These are phyloP conservation scores for Anguilla japonica DNA, from an alignment of 2,113 vertebrate genomes.

Conservation along the genomic window DNA sequence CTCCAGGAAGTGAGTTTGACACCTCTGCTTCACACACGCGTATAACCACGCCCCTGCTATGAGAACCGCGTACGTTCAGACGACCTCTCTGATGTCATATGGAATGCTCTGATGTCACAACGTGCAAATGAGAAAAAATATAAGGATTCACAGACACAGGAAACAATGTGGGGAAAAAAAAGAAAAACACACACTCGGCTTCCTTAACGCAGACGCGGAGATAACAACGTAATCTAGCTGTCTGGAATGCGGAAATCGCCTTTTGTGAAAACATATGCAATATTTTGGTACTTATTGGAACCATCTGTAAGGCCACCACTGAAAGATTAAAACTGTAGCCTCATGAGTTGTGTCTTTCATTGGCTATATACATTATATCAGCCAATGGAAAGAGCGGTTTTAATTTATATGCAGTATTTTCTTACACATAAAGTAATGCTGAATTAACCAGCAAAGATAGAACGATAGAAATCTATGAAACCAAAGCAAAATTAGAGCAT, in stretches of 20 bases:
- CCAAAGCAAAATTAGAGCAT: neutral
- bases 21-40: neutral
- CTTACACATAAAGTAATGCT: neutral
- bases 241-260: neutral
- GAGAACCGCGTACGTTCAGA: neutral
- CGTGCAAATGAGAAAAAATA: slow-evolving; percentile 4
- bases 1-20: neutral
- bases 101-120: slow-evolving; percentile 26
- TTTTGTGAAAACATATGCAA: neutral
- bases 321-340: neutral
- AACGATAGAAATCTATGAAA: neutral
- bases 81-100: neutral
- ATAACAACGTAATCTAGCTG: neutral
- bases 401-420: neutral
- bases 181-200: neutral
- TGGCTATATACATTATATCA: neutral
- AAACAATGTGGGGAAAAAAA: neutral
- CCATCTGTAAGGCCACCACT: neutral
- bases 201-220: neutral
- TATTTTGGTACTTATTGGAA: neutral
- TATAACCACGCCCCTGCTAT: neutral
- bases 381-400: neutral
- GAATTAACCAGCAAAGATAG: neutral
- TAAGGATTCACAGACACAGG: neutral
- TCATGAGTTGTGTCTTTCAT: neutral